Evolutionary conservation across 1,140 invertebrate genomes (phyloP).

Genomic region (Akabosia matsudoensis): DNA sequence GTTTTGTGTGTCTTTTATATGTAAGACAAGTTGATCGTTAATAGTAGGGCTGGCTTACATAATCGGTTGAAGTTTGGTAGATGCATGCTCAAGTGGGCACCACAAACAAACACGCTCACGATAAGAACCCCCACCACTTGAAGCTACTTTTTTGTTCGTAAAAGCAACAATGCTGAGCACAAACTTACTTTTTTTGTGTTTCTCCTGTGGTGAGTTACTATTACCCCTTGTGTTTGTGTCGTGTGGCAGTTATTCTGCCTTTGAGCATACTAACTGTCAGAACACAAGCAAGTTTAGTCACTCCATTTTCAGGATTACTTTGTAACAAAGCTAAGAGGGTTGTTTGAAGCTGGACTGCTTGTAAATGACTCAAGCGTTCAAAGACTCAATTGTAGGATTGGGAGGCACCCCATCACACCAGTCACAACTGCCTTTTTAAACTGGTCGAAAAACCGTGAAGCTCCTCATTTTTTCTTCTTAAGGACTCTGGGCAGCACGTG

Average conservation of each 20-base stretch:
- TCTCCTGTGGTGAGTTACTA: not conserved
- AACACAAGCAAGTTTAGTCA: not conserved
- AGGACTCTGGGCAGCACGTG: not conserved
- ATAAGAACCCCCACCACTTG: too few species aligned
- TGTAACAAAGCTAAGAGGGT: not conserved
- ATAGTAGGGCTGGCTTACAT: too few species aligned
- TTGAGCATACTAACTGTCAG: constrained; percentile 9
- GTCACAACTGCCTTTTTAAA: not conserved
- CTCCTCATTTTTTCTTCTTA: constrained; percentile 14
- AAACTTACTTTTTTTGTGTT: too few species aligned
- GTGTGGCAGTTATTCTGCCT: not conserved
- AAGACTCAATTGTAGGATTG: too few species aligned
- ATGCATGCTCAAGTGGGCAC: too few species aligned
- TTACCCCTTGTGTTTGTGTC: constrained; percentile 14
- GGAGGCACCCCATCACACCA: not conserved
- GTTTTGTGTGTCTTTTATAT: too few species aligned
- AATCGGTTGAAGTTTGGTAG: too few species aligned
- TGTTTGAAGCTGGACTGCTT: not conserved
- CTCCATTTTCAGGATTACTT: not conserved
- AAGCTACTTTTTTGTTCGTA: too few species aligned
- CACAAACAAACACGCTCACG: too few species aligned
- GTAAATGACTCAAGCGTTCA: constrained; percentile 1
- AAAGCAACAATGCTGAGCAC: too few species aligned
- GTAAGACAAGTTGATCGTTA: too few species aligned
- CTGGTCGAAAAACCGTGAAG: constrained; percentile 4